These are phyloP conservation scores for Porphyrio hochstetteri DNA, from an alignment of 2,113 vertebrate genomes.

Conservation along the genomic window DNA sequence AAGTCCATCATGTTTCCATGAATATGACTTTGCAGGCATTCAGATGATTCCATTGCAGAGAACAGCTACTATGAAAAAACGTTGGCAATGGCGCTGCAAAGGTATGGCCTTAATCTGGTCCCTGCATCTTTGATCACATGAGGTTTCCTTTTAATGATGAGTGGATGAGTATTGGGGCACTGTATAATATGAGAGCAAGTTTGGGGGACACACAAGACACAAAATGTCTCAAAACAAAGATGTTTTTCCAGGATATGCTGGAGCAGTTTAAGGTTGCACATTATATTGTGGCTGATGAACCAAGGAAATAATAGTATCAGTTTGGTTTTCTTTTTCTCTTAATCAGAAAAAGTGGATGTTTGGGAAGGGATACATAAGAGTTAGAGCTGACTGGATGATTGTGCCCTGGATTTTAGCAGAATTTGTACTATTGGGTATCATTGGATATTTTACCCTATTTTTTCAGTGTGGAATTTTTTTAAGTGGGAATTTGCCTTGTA, in stretches of 20 bases:
- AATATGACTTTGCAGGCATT: background rate
- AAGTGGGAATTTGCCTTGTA: background rate
- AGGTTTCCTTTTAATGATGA: background rate
- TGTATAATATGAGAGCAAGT: background rate
- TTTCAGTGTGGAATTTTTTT: background rate
- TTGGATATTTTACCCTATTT: background rate
- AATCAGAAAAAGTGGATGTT: background rate
- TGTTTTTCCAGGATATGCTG: background rate
- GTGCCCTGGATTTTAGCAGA: background rate
- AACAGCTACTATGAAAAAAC: background rate
- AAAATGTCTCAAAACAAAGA: background rate
- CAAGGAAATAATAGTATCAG: background rate
- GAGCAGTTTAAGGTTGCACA: background rate
- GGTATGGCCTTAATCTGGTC: background rate
- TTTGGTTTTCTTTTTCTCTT: background rate
- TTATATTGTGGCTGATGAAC: background rate
- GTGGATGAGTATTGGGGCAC: background rate
- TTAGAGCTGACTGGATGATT: background rate
- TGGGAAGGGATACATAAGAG: background rate
- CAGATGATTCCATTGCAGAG: background rate
- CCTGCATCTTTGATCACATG: background rate
- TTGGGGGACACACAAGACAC: background rate
- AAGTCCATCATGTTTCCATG: background rate
- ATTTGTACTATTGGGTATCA: background rate
- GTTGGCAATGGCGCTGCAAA: background rate